Percentiles rank a stretch among this genome's conserved stretches.
Conservation (phyloP, 35 echinoderm and acorn worm genomes). For the Ophioderma brevispina region DNA sequence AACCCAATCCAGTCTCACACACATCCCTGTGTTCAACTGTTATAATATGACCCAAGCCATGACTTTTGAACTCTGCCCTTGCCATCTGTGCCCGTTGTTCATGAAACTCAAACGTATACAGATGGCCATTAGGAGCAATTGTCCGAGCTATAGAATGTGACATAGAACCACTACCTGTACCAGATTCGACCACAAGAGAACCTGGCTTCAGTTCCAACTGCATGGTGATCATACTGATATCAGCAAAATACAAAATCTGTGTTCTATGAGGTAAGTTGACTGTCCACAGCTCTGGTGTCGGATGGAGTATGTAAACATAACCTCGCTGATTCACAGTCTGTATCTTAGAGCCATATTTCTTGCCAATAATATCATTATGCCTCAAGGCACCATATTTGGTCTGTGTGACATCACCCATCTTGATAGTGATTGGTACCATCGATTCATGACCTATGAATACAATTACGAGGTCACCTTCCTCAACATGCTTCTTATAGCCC, state of each 20-base stretch:
- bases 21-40: constrained; percentile 84
- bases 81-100: constrained; percentile 78
- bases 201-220: constrained; percentile 91
- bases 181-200: constrained; percentile 80
- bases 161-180: constrained; percentile 94
- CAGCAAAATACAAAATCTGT: constrained; percentile 89
- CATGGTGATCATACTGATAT: constrained; percentile 87
- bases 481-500: constrained; percentile 55
- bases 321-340: constrained; percentile 69
- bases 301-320: constrained; percentile 85
- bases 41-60: constrained; percentile 72
- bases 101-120: constrained; percentile 97
- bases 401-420: constrained; percentile 57
- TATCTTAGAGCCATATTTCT: constrained; percentile 74
- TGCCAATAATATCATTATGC: constrained; percentile 80
- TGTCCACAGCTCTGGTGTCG: constrained; percentile 95
- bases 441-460: constrained; percentile 73
- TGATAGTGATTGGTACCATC: constrained; percentile 66
- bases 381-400: constrained; percentile 79
- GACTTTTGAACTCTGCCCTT: constrained; percentile 74
- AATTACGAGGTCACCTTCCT: constrained; percentile 73
- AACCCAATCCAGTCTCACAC: constrained; percentile 50
- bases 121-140: constrained; percentile 83
- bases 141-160: constrained; percentile 90
- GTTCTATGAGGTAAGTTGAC: constrained; percentile 89